Base-by-base conservation (phyloP, 2,888 invertebrate genomes). In the Cyaniris semiargus region DNA sequence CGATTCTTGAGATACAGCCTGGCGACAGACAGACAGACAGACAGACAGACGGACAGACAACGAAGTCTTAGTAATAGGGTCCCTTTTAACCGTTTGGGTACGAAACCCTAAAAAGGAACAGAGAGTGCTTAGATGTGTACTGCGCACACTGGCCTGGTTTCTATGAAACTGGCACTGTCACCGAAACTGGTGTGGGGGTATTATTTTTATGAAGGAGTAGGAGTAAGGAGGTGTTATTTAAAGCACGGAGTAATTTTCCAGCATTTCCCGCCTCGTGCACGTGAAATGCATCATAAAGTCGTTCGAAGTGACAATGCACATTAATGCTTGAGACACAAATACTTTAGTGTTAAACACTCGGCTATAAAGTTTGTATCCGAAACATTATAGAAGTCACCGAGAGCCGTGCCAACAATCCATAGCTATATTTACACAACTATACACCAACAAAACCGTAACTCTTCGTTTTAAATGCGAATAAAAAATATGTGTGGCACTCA, bases 361-460 rank as follows among this genome's bases (percentile, higher is more conserved):
- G 60, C 78, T 21, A 81, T 84, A 79, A 84, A 83, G 81, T 84
- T 82, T 85, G 83, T 81, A 76, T 80, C 83, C 82, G 81, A 82
- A 82, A 82, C 81, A 82, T 83, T 83, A 82, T 84, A 83, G 82
- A 53, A 84, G 82, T 82, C 83, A 82, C 80, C 80, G 79, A 77
- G 81, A 31, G 13, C 76, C 81, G 78, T 85, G 85, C 86, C 86
- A 85, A 85, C 83, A 82, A 82, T 83, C 80, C 78, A 58, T 48
- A 78, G 76, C 80, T 83, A 84, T 83, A 84, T 83, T 84, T 83
- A 78, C 82, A 81, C 78, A 23, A 56, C 76, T 76, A 78, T 78
- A 77, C 77, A 78, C 75, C 70, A 70, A 70, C 76, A 76, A 66
- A 76, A 48, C 38, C 70, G 38, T 48, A 21, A 60, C 15, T 74